Conservation (phyloP, 2,888 invertebrate genomes). For the Asteroscopus sphinx region DNA sequence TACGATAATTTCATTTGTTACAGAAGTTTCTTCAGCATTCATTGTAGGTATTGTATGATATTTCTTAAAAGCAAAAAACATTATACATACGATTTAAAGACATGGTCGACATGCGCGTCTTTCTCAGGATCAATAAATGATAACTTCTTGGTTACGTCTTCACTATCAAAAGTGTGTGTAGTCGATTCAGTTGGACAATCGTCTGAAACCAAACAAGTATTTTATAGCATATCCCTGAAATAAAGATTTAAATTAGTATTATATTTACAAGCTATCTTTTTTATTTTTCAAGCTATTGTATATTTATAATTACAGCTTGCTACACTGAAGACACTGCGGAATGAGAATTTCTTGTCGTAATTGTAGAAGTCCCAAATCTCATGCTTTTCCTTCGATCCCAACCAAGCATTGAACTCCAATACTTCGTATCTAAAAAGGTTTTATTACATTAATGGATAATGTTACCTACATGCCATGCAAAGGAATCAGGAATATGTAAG, state of each 20-base stretch:
- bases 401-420: conserved; percentile 62
- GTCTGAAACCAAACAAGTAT: conserved; percentile 37
- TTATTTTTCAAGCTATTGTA: no score
- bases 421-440: conserved; percentile 67
- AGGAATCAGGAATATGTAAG: no score
- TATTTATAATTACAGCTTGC: conserved; percentile 37
- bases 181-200: conserved; percentile 39
- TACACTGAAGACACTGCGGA: conserved; percentile 28
- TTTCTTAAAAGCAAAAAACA: not conserved
- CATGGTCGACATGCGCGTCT: conserved; percentile 67
- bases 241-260: not conserved
- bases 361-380: conserved; percentile 70
- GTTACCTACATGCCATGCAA: no score
- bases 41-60: no score
- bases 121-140: conserved; percentile 65
- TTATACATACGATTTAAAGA: conserved; percentile 71
- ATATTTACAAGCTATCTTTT: no score
- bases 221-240: not conserved
- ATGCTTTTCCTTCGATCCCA: conserved; percentile 65
- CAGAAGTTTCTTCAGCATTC: not conserved
- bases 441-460: no score
- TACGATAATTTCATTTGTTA: not conserved
- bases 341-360: conserved; percentile 39
- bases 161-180: conserved; percentile 44
- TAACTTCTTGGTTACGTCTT: conserved; percentile 60